Evolutionary conservation across 1,140 invertebrate genomes (phyloP).

Genomic region (Lasioglossum albipes): DNA sequence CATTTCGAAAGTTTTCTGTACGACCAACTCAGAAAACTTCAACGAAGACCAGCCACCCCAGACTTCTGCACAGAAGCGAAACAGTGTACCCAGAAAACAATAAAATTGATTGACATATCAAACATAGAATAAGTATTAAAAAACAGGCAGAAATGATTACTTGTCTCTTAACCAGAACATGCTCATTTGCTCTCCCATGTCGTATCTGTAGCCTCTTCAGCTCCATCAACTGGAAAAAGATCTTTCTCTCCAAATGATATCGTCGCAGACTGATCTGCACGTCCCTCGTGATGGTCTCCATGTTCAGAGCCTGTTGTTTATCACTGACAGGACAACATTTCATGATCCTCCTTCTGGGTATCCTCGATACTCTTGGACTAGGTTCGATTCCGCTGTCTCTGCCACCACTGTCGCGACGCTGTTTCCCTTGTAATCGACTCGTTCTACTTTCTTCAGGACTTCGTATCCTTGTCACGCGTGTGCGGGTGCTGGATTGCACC

Average conservation of each 20-base stretch:
- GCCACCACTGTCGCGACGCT: conserved; percentile 74
- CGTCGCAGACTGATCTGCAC: conserved; percentile 79
- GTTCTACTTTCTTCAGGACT: conserved; percentile 55
- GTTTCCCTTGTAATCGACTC: conserved; percentile 63
- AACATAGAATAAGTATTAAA: too few relatives aligned
- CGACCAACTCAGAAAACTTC: conserved; percentile 89
- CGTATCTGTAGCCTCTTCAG: conserved; percentile 95
- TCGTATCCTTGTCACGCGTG: conserved; percentile 61
- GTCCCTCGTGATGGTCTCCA: conserved; percentile 76
- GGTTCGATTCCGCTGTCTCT: conserved; percentile 79
- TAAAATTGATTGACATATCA: not conserved
- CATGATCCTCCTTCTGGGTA: conserved; percentile 71
- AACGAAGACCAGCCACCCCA: conserved; percentile 82
- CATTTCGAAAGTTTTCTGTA: conserved; percentile 96
- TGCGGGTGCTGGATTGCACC: conserved; percentile 63
- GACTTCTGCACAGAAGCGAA: conserved; percentile 82
- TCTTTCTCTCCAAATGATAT: conserved; percentile 94
- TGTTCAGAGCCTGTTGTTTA: conserved; percentile 73
- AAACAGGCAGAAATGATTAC: conserved; percentile 62
- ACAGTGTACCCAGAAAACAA: conserved; percentile 88
- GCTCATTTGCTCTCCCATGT: conserved; percentile 92
- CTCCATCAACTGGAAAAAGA: conserved; percentile 96
- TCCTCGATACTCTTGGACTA: conserved; percentile 77
- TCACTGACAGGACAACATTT: conserved; percentile 74
- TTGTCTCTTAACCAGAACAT: conserved; percentile 92